A percentile compares a stretch with the other conserved stretches of the same genome.
phyloP scores from a whole-genome alignment of 2,888 invertebrate genomes.

The Epinotia brunnichana region DNA sequence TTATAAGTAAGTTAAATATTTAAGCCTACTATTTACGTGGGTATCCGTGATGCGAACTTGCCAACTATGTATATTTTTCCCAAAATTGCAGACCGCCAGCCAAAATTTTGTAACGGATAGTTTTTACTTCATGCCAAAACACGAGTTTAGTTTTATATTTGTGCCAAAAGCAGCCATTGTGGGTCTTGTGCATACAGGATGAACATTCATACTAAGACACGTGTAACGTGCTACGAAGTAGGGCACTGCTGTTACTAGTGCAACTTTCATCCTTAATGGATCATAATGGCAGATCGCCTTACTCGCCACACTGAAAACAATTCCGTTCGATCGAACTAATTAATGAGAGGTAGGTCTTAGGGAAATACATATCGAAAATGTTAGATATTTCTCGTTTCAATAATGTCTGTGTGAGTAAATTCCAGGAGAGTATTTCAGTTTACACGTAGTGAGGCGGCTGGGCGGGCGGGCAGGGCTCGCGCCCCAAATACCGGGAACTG shows the following conservation, averaged over 20 bases:
- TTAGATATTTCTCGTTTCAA: background rate
- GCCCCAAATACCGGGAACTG: slow-evolving; percentile 69
- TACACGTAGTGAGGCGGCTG: slow-evolving; percentile 49
- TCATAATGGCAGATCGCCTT: slow-evolving; percentile 18
- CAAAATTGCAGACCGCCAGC: background rate
- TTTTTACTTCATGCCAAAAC: slow-evolving; percentile 8
- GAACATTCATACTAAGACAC: slow-evolving; percentile 2
- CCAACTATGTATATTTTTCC: background rate
- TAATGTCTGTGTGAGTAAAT: background rate
- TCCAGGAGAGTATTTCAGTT: slow-evolving; percentile 31
- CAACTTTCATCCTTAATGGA: slow-evolving; percentile 26
- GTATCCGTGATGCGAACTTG: slow-evolving; percentile 7
- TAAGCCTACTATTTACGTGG: slow-evolving; percentile 7
- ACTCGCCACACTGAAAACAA: background rate
- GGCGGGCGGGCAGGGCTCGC: slow-evolving; percentile 53
- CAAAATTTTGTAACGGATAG: slow-evolving; percentile 15
- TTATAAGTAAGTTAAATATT: slow-evolving; percentile 33
- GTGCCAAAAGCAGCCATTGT: slow-evolving; percentile 6
- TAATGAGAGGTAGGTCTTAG: background rate
- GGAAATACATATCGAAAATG: background rate
- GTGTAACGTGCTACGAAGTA: slow-evolving; percentile 22
- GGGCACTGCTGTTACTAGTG: slow-evolving; percentile 19
- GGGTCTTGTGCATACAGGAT: background rate
- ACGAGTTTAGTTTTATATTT: slow-evolving; percentile 6
- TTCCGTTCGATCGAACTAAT: slow-evolving; percentile 5